Percentiles rank a stretch among this genome's conserved stretches.
phyloP scores from a whole-genome alignment of 2,113 vertebrate species.

The Eptatretus burgeri region DNA sequence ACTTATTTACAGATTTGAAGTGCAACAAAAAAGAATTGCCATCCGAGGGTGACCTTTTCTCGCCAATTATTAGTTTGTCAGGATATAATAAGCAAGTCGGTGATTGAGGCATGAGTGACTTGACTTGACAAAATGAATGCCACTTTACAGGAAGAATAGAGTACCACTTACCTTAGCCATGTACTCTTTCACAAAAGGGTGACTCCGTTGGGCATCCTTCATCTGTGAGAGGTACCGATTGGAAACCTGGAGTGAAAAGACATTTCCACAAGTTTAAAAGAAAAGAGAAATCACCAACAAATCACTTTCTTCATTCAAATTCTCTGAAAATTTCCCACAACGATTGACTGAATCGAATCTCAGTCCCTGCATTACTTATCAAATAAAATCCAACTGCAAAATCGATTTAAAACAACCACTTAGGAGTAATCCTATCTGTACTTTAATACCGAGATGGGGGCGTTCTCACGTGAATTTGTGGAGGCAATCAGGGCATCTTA shows the following conservation, averaged over 20 bases:
- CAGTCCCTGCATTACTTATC: no score
- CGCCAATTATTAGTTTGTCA: neutral
- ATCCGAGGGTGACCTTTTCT: neutral
- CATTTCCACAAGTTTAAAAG: neutral
- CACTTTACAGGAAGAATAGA: no score
- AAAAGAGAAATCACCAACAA: neutral
- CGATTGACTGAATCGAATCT: no score
- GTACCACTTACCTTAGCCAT: slow-evolving; percentile 37
- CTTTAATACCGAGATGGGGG: no score
- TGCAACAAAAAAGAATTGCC: neutral
- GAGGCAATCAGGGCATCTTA: no score
- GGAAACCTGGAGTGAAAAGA: slow-evolving; percentile 30
- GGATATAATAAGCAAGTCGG: neutral
- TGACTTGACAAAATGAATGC: neutral
- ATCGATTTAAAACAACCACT: no score
- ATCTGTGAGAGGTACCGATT: slow-evolving; percentile 77
- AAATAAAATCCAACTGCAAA: no score
- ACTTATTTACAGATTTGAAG: neutral
- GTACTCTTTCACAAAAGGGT: slow-evolving; percentile 71
- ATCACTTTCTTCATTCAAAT: no score
- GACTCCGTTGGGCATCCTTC: slow-evolving; percentile 51
- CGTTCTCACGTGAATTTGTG: no score
- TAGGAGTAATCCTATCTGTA: no score
- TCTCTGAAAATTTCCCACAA: no score
- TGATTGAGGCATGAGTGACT: neutral